These are phyloP conservation scores for Himalopsyche japonica DNA, from an alignment of 2,888 invertebrate genomes.

Conservation along the genomic window DNA sequence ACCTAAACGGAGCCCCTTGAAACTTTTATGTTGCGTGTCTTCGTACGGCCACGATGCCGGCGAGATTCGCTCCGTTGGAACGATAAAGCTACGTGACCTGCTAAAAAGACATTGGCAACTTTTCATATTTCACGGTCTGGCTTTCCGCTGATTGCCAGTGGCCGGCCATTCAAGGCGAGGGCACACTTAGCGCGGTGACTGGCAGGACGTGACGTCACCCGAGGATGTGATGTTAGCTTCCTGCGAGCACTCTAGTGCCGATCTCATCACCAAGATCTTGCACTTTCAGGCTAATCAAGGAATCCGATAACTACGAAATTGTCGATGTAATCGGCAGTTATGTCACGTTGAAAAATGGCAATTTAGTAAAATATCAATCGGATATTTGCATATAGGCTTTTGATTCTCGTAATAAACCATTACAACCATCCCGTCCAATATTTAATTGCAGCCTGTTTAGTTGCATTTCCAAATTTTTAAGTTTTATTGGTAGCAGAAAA, in stretches of 20 bases:
- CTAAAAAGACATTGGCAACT: conserved; percentile 27
- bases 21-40: background rate
- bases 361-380: too few species aligned
- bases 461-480: too few species aligned
- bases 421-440: too few species aligned
- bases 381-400: too few species aligned
- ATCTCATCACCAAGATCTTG: background rate
- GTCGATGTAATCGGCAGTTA: too few species aligned
- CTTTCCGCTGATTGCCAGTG: background rate
- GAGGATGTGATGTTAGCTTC: background rate
- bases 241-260: background rate
- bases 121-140: conserved; percentile 30
- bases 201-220: conserved; percentile 31
- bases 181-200: background rate
- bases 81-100: conserved; percentile 19
- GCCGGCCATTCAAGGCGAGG: conserved; percentile 2
- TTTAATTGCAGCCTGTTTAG: too few species aligned
- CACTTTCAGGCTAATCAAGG: too few species aligned
- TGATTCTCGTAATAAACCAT: too few species aligned
- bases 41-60: conserved; percentile 7
- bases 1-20: background rate
- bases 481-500: too few species aligned
- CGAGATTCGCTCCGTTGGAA: conserved; percentile 15
- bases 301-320: too few species aligned
- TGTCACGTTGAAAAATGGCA: too few species aligned